Conservation (phyloP, 2,888 invertebrate genomes). For the Myopa tessellatipennis region DNA sequence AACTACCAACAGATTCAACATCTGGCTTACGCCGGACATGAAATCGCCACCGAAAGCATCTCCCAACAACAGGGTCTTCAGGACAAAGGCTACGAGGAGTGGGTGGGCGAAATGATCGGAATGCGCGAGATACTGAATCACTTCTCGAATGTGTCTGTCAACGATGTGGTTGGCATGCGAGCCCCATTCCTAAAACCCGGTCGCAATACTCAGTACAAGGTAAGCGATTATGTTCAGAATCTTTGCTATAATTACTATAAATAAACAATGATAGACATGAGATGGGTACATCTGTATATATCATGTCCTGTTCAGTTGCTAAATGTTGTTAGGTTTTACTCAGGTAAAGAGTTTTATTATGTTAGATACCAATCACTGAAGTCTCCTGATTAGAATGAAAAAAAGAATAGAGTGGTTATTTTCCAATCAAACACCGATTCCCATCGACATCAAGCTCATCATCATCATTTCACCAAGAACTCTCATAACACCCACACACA, state of each 20-base stretch:
- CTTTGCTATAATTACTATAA: neutral
- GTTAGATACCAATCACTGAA: too few relatives aligned
- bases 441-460: too few relatives aligned
- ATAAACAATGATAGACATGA: too few relatives aligned
- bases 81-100: constrained; percentile 90
- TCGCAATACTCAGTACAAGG: constrained; percentile 91
- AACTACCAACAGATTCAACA: constrained; percentile 94
- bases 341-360: too few relatives aligned
- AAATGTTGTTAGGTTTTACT: too few relatives aligned
- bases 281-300: too few relatives aligned
- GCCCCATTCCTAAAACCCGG: constrained; percentile 94
- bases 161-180: constrained; percentile 87
- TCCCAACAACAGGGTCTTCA: constrained; percentile 84
- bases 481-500: too few relatives aligned
- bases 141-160: constrained; percentile 84
- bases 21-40: constrained; percentile 89
- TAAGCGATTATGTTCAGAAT: constrained; percentile 60
- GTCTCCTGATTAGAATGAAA: too few relatives aligned
- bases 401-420: too few relatives aligned
- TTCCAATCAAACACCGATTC: too few relatives aligned
- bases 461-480: too few relatives aligned
- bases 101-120: constrained; percentile 94
- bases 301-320: too few relatives aligned
- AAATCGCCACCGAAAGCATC: constrained; percentile 76
- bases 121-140: constrained; percentile 88